A percentile compares a stretch with the other conserved stretches of the same genome.
These are phyloP conservation scores for Pseudonaja textilis DNA, from an alignment of 2,113 vertebrate genomes.

Conservation along the genomic window DNA sequence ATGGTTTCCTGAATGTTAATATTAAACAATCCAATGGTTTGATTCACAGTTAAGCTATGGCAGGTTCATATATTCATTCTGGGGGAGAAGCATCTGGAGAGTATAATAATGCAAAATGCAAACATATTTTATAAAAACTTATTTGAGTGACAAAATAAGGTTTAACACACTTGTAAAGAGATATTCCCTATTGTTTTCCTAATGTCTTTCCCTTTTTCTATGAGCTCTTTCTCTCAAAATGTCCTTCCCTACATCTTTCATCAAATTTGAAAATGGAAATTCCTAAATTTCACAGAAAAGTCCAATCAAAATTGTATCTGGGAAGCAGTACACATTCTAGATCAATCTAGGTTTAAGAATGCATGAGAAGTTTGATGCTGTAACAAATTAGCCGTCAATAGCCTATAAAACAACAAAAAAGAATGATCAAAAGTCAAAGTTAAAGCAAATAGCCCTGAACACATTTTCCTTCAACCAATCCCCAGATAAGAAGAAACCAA, in stretches of 20 bases:
- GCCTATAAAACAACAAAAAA: neutral
- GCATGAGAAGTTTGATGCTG: neutral
- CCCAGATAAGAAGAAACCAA: neutral
- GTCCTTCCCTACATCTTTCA: fast-evolving
- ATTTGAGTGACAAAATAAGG: neutral
- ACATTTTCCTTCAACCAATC: neutral
- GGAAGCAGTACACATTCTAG: neutral
- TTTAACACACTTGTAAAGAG: neutral
- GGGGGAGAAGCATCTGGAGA: neutral
- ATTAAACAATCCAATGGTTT: neutral
- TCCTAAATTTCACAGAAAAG: neutral
- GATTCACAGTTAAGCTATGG: neutral
- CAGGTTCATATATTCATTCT: neutral
- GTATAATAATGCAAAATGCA: neutral
- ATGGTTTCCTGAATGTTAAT: neutral
- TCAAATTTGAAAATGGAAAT: neutral
- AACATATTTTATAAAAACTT: neutral
- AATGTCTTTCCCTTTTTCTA: neutral
- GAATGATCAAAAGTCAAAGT: neutral
- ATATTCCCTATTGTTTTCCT: neutral
- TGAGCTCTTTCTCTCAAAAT: neutral
- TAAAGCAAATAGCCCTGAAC: neutral
- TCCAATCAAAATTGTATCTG: neutral
- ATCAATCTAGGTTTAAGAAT: neutral
- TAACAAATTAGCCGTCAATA: neutral